phyloP scores from a whole-genome alignment of 2,888 invertebrate species.

The Athetis lepigone region DNA sequence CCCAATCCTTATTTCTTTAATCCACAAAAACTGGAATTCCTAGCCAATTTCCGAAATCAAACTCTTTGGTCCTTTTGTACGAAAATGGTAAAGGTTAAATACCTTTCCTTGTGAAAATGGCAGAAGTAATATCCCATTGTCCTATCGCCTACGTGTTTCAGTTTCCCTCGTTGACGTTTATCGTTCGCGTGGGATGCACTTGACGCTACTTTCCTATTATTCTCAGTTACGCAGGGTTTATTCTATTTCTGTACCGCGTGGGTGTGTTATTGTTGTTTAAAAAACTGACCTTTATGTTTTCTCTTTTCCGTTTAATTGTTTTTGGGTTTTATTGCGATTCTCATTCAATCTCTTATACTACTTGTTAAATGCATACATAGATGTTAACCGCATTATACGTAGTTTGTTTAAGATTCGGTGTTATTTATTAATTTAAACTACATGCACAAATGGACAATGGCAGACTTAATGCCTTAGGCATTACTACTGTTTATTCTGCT shows the following conservation, averaged over 20 bases:
- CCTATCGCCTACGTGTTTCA: constrained; percentile 32
- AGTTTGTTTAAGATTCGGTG: background rate
- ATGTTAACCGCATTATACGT: too few species aligned
- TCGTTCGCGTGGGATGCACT: constrained; percentile 32
- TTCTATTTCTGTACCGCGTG: constrained; percentile 24
- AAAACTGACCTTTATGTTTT: background rate
- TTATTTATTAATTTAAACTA: too few species aligned
- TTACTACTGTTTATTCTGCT: too few species aligned
- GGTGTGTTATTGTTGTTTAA: background rate
- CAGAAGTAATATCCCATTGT: constrained; percentile 12
- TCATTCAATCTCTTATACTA: too few species aligned
- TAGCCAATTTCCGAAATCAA: too few species aligned
- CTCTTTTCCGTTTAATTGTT: background rate
- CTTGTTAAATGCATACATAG: too few species aligned
- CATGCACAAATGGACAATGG: too few species aligned
- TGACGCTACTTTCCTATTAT: constrained; percentile 27
- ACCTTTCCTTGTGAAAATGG: background rate
- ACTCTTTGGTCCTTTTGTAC: background rate
- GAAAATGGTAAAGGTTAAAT: background rate
- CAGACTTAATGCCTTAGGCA: too few species aligned
- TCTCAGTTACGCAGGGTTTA: constrained; percentile 4
- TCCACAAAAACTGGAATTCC: too few species aligned
- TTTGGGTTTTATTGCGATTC: background rate
- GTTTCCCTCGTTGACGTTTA: constrained; percentile 11
- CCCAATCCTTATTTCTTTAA: too few species aligned